These are phyloP conservation scores for Lagenorhynchus albirostris DNA, from an alignment of 2,113 vertebrate species.

Conservation along the genomic window DNA sequence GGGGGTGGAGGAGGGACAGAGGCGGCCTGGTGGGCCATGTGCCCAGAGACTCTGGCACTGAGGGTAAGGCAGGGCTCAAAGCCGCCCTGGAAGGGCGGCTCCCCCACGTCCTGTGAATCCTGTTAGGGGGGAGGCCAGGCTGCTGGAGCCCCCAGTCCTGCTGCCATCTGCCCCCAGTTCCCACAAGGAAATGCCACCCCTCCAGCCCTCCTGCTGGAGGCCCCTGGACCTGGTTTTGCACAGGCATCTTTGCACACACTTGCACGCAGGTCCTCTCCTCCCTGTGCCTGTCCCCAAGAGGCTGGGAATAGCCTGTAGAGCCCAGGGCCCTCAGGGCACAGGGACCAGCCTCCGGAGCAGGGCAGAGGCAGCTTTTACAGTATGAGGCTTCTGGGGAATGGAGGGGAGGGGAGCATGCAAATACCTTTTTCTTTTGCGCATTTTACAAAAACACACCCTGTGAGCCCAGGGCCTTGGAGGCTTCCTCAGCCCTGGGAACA, in stretches of 20 bases:
- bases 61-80: background rate
- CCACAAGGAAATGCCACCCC: background rate
- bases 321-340: background rate
- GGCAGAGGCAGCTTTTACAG: background rate
- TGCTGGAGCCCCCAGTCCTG: background rate
- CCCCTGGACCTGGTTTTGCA: background rate
- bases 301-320: background rate
- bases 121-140: background rate
- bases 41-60: conserved; percentile 32
- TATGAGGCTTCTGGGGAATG: background rate
- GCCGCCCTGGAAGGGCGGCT: background rate
- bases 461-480: background rate
- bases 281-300: background rate
- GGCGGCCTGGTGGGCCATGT: background rate
- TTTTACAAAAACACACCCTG: background rate
- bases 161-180: background rate
- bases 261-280: background rate
- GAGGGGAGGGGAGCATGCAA: background rate
- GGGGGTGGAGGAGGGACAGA: background rate
- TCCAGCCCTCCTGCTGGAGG: background rate
- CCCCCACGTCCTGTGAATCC: background rate
- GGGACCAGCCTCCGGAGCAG: background rate
- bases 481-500: background rate
- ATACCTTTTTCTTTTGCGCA: background rate
- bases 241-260: background rate